Evolutionary conservation across 2,797 vertebrate species (phyloP), one percentile per base, ranked within the genome.

Genomic region (Pempheris klunzingeri): DNA sequence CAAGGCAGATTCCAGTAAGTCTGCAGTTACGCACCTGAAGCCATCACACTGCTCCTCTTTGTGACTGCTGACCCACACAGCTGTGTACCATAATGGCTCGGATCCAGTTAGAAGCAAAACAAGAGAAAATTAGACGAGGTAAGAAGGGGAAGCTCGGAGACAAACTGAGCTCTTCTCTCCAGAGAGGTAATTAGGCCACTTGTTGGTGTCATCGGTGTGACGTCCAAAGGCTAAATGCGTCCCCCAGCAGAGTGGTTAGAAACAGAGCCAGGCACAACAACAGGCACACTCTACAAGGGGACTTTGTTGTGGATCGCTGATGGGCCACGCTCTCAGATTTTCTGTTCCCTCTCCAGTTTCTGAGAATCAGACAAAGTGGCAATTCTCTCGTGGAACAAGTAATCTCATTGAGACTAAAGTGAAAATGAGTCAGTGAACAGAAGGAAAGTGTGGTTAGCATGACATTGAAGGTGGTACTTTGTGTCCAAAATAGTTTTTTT

Each of bases 101-200:
- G 32, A 66, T 32, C 67, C 67, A 32, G n/a, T 38, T 41, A 36
- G n/a, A 61, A 49, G 52, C 28, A 18, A 81, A 74, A 76, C 36
- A 20, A 62, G 54, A 74, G 39, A 64, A 30, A 72, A 58, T 9
- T 26, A 49, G 41, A 60, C 20, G 24, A 49, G 5, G 5, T 30
- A 13, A 67, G 62, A 22, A 38, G 50, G 32, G 78, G 63, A 54
- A 12, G 65, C 65, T 54, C 4, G 0, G 17, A 80, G 65, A 77
- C 62, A 28, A 79, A 73, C 62, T 32, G 71, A 71, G 52, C 71
- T 52, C 41, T 22, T 53, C 55, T 81, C 88, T 75, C 86, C 67
- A 10, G 80, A 84, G 91, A 82, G 44, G 82, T 87, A 86, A 91
- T 93, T 88, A 89, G 81, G 83, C 70, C 74, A 84, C 85, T 88